Evolutionary conservation across 2,888 invertebrate species (phyloP).

Genomic region (Diadromus collaris): DNA sequence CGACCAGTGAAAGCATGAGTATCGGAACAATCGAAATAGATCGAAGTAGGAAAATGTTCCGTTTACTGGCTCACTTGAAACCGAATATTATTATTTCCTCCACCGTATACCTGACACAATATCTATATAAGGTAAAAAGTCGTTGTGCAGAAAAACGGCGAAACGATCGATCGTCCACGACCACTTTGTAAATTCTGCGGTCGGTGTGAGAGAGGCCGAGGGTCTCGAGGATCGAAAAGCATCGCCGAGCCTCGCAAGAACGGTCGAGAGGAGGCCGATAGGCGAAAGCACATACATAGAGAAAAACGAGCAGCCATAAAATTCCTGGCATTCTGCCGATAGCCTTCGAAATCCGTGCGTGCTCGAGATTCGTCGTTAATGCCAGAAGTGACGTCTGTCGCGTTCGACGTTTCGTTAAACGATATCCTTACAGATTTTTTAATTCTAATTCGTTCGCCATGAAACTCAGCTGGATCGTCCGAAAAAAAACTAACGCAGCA

Average conservation of each 20-base stretch:
- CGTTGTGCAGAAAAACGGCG: constrained; percentile 42
- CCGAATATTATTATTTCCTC: constrained; percentile 6
- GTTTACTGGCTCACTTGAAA: neutral
- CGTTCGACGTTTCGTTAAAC: neutral
- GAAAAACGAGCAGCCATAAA: constrained; percentile 56
- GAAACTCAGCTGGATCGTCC: too few relatives aligned
- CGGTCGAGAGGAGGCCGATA: constrained; percentile 19
- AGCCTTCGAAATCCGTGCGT: constrained; percentile 61
- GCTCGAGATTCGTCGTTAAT: constrained; percentile 35
- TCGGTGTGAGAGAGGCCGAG: constrained; percentile 10
- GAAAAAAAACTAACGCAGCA: too few relatives aligned
- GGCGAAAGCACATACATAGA: constrained; percentile 23
- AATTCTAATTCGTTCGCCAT: neutral
- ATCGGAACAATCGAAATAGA: neutral
- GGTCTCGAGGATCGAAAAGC: constrained; percentile 25
- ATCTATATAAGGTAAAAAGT: constrained; percentile 19
- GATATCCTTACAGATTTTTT: neutral
- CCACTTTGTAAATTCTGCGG: constrained; percentile 56
- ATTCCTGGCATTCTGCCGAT: constrained; percentile 65
- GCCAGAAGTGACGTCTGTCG: neutral
- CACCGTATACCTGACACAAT: too few relatives aligned
- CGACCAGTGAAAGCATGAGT: neutral
- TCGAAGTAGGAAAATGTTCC: neutral
- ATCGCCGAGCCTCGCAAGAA: neutral
- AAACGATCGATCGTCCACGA: constrained; percentile 62